phyloP scores from a whole-genome alignment of 2,797 vertebrate species.

The Cuniculus paca region DNA sequence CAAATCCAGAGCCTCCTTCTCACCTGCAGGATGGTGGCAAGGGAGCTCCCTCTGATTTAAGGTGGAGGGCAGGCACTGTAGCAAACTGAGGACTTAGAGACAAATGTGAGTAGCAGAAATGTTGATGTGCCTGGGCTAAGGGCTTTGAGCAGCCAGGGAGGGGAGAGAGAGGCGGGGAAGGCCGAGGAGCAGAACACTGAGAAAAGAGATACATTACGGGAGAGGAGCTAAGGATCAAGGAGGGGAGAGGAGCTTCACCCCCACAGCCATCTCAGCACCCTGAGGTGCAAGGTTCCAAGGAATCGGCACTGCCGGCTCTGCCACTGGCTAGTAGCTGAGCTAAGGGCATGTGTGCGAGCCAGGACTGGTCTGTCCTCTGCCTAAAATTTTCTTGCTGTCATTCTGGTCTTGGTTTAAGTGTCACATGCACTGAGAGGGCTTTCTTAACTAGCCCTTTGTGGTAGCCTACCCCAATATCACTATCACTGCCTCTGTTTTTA shows the following conservation, averaged over 20 bases:
- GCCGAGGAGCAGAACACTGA: not conserved
- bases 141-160: not conserved
- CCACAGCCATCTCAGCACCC: not conserved
- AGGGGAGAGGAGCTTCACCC: not conserved
- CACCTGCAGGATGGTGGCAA: not conserved
- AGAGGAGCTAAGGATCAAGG: not conserved
- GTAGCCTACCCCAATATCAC: not conserved
- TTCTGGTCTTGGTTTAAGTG: not conserved
- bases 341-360: not conserved
- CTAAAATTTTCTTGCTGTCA: not conserved
- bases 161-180: not conserved
- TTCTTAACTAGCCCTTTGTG: not conserved
- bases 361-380: not conserved
- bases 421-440: not conserved
- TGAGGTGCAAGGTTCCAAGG: not conserved
- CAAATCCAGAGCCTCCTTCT: not conserved
- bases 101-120: not conserved
- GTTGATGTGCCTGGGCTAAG: not conserved
- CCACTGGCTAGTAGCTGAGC: not conserved
- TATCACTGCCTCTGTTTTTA: not conserved
- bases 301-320: not conserved
- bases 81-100: not conserved
- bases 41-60: not conserved
- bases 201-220: not conserved
- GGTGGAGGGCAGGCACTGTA: not conserved